A percentile compares a stretch with the other conserved stretches of the same genome.
Conservation (phyloP, 2,113 vertebrate genomes). For the Micronycteris hirsuta region DNA sequence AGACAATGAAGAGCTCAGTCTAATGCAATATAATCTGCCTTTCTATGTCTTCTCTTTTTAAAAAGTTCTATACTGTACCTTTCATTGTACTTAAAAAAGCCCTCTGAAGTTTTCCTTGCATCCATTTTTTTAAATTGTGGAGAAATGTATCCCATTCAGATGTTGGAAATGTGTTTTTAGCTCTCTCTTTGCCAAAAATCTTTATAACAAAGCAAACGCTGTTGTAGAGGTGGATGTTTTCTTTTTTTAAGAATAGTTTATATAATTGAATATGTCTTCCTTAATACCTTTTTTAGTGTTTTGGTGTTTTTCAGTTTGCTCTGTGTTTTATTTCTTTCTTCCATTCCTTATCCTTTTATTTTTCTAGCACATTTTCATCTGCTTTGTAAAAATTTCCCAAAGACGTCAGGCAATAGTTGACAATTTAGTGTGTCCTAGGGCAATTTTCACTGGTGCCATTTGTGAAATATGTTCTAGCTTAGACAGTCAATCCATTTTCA, state of each 20-base stretch:
- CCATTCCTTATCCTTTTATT: background rate
- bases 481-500: background rate
- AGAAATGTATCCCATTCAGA: background rate
- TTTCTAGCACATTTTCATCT: background rate
- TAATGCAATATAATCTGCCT: constrained; percentile 2
- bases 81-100: constrained; percentile 3
- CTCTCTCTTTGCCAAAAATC: constrained; percentile 29
- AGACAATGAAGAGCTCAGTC: background rate
- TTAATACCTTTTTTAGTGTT: background rate
- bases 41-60: background rate
- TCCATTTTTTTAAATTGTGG: background rate
- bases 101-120: background rate
- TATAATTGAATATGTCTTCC: background rate
- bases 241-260: background rate
- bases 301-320: background rate
- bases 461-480: background rate
- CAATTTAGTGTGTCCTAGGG: background rate
- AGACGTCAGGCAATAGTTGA: background rate
- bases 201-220: background rate
- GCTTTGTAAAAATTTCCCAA: background rate
- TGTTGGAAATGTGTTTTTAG: constrained; percentile 28
- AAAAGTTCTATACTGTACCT: background rate
- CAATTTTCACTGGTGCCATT: background rate
- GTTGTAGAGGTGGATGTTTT: background rate
- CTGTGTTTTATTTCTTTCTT: background rate